Conservation (phyloP, 2,113 vertebrate genomes). For the Dasyurus viverrinus region DNA sequence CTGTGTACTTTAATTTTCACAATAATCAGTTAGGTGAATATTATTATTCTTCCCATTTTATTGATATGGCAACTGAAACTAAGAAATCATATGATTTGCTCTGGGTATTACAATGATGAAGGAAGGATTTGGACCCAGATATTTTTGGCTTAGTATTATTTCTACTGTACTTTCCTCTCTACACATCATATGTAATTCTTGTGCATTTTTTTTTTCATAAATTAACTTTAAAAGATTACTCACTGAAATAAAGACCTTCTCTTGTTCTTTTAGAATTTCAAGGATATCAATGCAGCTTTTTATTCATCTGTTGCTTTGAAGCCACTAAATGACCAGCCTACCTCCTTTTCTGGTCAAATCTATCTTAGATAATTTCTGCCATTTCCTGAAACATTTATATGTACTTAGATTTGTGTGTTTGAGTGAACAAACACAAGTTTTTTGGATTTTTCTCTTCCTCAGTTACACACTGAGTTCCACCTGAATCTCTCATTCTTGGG, state of each 20-base stretch:
- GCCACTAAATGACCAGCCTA: not conserved
- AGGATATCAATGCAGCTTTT: not conserved
- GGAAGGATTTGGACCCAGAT: not conserved
- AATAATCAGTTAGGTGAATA: not conserved
- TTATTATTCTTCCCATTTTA: not conserved
- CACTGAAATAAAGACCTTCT: not conserved
- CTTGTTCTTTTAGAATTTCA: not conserved
- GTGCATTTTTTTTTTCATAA: not conserved
- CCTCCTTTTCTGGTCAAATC: not conserved
- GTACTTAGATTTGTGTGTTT: not conserved
- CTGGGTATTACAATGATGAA: not conserved
- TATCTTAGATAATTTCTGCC: not conserved
- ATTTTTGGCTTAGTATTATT: not conserved
- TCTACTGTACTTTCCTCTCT: not conserved
- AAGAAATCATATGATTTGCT: not conserved
- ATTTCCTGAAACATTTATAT: not conserved
- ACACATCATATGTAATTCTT: not conserved
- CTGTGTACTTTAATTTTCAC: not conserved
- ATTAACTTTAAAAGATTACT: not conserved
- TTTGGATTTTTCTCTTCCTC: not conserved
- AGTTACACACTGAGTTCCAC: not conserved
- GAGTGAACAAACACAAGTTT: not conserved
- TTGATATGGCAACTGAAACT: not conserved
- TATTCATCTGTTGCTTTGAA: not conserved
- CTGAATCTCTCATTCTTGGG: slow-evolving; percentile 36